Percentiles rank a stretch among this genome's conserved stretches.
phyloP scores from a whole-genome alignment of 2,888 invertebrate genomes.

The Empis livida region DNA sequence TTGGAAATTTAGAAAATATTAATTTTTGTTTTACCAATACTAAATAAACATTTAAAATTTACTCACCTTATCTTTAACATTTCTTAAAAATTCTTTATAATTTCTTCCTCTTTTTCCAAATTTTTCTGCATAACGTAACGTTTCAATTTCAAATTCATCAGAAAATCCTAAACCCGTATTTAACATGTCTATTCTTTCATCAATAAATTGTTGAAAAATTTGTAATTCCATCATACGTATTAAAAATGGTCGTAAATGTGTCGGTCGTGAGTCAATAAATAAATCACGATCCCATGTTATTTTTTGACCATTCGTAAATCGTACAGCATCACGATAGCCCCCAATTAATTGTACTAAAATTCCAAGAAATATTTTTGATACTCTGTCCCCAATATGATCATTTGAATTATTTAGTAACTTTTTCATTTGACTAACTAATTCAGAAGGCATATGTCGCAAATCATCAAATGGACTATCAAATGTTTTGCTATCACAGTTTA shows the following conservation, averaged over 20 bases:
- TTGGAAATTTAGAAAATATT: slow-evolving; percentile 9
- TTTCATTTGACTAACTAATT: slow-evolving; percentile 56
- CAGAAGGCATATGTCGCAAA: slow-evolving; percentile 74
- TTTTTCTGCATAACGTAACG: slow-evolving; percentile 42
- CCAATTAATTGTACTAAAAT: slow-evolving; percentile 90
- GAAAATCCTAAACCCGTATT: slow-evolving; percentile 87
- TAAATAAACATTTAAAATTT: neutral
- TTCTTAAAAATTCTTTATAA: slow-evolving; percentile 74
- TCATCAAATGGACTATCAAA: slow-evolving; percentile 84
- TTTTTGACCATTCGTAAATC: slow-evolving; percentile 54
- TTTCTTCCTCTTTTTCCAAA: slow-evolving; percentile 37
- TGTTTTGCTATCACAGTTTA: slow-evolving; percentile 84
- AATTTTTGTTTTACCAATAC: neutral
- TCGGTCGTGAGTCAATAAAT: slow-evolving; percentile 75
- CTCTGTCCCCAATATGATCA: slow-evolving; percentile 74
- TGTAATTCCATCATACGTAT: slow-evolving; percentile 83
- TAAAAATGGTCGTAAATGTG: slow-evolving; percentile 77
- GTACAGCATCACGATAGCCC: slow-evolving; percentile 83
- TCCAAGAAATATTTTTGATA: slow-evolving; percentile 78
- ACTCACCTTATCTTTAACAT: slow-evolving; percentile 73
- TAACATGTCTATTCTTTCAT: slow-evolving; percentile 81
- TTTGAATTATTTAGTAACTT: slow-evolving; percentile 36
- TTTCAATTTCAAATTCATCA: slow-evolving; percentile 92
- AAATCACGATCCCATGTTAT: slow-evolving; percentile 79
- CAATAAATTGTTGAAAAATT: slow-evolving; percentile 89